Evolutionary conservation across 2,888 invertebrate species (phyloP), one percentile per base, ranked within the genome.

Genomic region (Rhamnusium bicolor): DNA sequence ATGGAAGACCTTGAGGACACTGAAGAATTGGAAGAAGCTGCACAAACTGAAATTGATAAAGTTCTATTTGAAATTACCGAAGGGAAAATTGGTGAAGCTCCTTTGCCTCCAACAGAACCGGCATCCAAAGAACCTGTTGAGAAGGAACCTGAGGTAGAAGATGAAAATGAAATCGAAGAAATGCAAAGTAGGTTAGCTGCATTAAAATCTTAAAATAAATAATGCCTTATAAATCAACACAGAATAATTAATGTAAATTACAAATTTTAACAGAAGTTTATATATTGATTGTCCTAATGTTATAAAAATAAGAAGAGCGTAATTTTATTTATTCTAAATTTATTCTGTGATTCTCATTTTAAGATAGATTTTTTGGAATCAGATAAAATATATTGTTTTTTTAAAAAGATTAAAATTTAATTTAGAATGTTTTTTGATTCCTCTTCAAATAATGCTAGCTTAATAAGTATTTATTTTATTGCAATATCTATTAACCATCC

Each of bases 1-100:
- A 94, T 99, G 93, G 97, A 98, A 75, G 91, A 92, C 3, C 92
- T 98, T 77, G 97, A 98, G 82, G 97, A 98, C 86, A 97, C 97
- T 86, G 93, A 95, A 5, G 98, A 98, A 85, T 92, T 98, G 91
- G 99, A 99, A 84, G 98, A 98, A 83, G 97, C 96, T 81, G 98
- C 97, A 4, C 96, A 98, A 87, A 93, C 92, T 77, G 98, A 98
- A 90, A 94, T 88, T 58, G 88, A 88, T 78, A 88, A 88, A 81
- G 88, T 86, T 4, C 89, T 97, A 5, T 97, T 95, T 94, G 96
- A 97, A 89, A 90, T 97, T 8, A 97, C 97, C 0, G 95, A 95
- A 82, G 97, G 98, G 73, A 95, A 96, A 87, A 89, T 98, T 70
- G 98, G 98, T 29, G 95, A 95, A 85, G 98, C 98, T 0, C 98